Evolutionary conservation across 2,888 invertebrate genomes (phyloP).

Genomic region (Pammene aurita): DNA sequence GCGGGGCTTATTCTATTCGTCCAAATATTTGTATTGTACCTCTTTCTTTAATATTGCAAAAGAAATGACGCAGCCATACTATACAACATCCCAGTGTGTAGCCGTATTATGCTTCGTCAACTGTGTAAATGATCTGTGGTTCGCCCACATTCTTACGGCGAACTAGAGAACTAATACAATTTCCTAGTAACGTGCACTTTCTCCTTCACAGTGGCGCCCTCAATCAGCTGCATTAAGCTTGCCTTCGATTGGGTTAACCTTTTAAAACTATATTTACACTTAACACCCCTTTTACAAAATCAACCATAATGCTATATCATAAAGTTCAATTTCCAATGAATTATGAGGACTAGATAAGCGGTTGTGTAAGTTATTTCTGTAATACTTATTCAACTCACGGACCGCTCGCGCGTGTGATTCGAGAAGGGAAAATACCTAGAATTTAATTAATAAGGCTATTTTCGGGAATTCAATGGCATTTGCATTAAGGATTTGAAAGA

Average conservation of each 20-base stretch:
- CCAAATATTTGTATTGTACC: no score
- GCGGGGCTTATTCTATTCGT: no score
- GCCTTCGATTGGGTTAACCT: neutral
- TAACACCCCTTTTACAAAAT: neutral
- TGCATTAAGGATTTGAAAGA: slow-evolving; percentile 16
- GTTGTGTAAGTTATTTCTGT: slow-evolving; percentile 11
- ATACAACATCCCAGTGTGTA: no score
- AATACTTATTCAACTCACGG: slow-evolving; percentile 28
- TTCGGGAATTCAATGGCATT: slow-evolving; percentile 18
- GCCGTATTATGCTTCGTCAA: neutral
- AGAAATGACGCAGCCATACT: no score
- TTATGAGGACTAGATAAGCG: neutral
- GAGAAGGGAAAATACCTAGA: slow-evolving; percentile 27
- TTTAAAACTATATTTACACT: neutral
- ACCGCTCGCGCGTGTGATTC: slow-evolving; percentile 25
- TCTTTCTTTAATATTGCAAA: no score
- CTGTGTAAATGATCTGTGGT: neutral
- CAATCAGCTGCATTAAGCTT: slow-evolving; percentile 20
- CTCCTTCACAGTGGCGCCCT: slow-evolving; percentile 21
- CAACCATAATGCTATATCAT: neutral
- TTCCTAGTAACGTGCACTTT: neutral
- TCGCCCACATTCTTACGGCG: slow-evolving; percentile 2
- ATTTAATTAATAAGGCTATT: slow-evolving; percentile 38
- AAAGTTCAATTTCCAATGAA: neutral
- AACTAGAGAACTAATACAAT: slow-evolving; percentile 15